phyloP scores from a whole-genome alignment of 1,140 invertebrate genomes.

The Macrotrachela quadricornifera region DNA sequence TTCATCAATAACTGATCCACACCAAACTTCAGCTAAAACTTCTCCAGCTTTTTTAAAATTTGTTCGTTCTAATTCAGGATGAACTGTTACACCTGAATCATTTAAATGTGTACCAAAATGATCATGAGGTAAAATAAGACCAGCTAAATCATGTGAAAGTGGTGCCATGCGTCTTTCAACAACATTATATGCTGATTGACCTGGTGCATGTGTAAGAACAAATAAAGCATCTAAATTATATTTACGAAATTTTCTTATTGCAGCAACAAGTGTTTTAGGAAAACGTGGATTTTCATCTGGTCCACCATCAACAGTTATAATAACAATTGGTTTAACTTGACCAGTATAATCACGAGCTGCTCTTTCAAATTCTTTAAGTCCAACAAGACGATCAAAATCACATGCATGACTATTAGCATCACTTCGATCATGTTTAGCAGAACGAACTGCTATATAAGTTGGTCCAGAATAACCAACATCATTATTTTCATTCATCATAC shows the following conservation, averaged over 20 bases:
- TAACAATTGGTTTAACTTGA: constrained; percentile 22
- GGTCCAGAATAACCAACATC: too few species aligned
- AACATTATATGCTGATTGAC: constrained; percentile 20
- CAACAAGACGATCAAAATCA: too few species aligned
- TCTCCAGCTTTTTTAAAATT: constrained; percentile 20
- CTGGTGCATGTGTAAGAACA: constrained; percentile 28
- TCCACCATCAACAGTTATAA: constrained; percentile 24
- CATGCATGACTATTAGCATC: too few species aligned
- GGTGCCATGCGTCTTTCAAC: constrained; percentile 26
- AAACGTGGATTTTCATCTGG: constrained; percentile 28
- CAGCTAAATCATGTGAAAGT: constrained; percentile 21
- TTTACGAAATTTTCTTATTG: constrained; percentile 21
- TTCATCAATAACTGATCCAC: constrained; percentile 14
- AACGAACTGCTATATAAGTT: too few species aligned
- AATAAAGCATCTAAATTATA: constrained; percentile 28
- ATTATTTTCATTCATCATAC: too few species aligned
- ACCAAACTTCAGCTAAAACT: constrained; percentile 16
- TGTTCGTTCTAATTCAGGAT: constrained; percentile 19
- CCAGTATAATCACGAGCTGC: not conserved
- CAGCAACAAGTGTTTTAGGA: constrained; percentile 18
- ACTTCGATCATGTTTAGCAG: too few species aligned
- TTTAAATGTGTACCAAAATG: constrained; percentile 25
- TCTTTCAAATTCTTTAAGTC: too few species aligned
- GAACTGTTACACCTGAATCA: constrained; percentile 17
- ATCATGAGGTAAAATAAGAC: constrained; percentile 25